Percentiles rank a stretch among this genome's conserved stretches.
Evolutionary conservation across 1,140 invertebrate species (phyloP).

Genomic region (Drosophila suzukii): DNA sequence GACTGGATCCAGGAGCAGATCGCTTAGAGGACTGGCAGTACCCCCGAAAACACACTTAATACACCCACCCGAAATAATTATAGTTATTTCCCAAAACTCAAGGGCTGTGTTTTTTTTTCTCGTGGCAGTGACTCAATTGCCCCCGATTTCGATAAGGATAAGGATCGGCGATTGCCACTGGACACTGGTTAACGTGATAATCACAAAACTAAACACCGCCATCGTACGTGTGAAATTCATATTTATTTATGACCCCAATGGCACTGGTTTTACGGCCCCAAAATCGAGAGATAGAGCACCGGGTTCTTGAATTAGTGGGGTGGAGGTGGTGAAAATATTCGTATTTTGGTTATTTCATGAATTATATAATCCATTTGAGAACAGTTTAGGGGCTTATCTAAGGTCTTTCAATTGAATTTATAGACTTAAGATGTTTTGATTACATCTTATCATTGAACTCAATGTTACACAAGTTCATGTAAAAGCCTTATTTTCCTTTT

Average conservation of each 20-base stretch:
- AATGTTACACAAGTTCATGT: not conserved
- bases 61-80: not conserved
- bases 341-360: not conserved
- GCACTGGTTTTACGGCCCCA: not conserved
- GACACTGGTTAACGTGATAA: slow-evolving; percentile 22
- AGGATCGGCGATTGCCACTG: slow-evolving; percentile 35
- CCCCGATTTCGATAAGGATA: slow-evolving; percentile 37
- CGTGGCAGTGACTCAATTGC: slow-evolving; percentile 14
- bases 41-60: not conserved
- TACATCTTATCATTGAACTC: not conserved
- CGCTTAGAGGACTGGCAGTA: not conserved
- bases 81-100: not conserved
- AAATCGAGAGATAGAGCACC: not conserved
- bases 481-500: not conserved
- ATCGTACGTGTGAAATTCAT: slow-evolving; percentile 1
- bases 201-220: not conserved
- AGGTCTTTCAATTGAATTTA: no score
- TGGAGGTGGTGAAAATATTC: no score
- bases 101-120: not conserved
- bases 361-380: not conserved
- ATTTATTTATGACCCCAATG: slow-evolving; percentile 33
- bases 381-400: not conserved
- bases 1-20: slow-evolving; percentile 65
- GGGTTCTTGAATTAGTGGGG: not conserved
- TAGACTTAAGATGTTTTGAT: no score